Evolutionary conservation across 2,888 invertebrate genomes (phyloP).

Genomic region (Dasysyrphus albostriatus): DNA sequence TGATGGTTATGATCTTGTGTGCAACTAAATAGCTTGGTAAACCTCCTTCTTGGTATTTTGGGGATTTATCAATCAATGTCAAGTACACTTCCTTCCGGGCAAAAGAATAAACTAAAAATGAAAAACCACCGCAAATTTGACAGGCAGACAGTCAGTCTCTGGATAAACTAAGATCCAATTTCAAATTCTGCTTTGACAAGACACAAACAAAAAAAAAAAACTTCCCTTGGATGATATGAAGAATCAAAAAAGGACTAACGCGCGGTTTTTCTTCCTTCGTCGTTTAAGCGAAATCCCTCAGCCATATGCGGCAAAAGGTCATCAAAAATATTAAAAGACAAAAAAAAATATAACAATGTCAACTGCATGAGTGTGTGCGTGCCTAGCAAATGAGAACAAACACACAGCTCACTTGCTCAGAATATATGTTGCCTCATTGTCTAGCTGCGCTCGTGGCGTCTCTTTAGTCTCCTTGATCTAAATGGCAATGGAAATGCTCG

Average conservation of each 20-base stretch:
- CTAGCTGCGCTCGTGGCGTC: constrained; percentile 17
- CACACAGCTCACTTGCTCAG: background rate
- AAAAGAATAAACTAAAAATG: constrained; percentile 8
- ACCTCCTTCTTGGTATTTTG: background rate
- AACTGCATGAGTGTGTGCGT: constrained; percentile 33
- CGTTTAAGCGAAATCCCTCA: constrained; percentile 25
- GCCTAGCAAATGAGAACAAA: constrained; percentile 31
- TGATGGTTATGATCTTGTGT: background rate
- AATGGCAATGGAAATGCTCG: constrained; percentile 23
- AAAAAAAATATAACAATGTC: constrained; percentile 36
- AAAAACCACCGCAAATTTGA: constrained; percentile 12
- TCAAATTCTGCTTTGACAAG: constrained; percentile 6
- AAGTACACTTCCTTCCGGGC: constrained; percentile 37
- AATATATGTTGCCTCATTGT: constrained; percentile 38
- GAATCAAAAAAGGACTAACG: constrained; percentile 42
- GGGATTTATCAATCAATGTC: constrained; percentile 71
- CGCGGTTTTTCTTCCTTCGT: constrained; percentile 27
- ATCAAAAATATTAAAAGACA: constrained; percentile 11
- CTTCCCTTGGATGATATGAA: background rate
- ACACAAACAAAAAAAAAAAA: background rate
- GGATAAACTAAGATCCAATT: constrained; percentile 37
- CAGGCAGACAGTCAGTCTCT: constrained; percentile 23
- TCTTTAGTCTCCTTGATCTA: constrained; percentile 51
- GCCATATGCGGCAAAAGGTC: constrained; percentile 56
- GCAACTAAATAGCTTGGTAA: background rate